These are phyloP conservation scores for Nebria brevicollis DNA, from an alignment of 2,888 invertebrate species.

Conservation along the genomic window DNA sequence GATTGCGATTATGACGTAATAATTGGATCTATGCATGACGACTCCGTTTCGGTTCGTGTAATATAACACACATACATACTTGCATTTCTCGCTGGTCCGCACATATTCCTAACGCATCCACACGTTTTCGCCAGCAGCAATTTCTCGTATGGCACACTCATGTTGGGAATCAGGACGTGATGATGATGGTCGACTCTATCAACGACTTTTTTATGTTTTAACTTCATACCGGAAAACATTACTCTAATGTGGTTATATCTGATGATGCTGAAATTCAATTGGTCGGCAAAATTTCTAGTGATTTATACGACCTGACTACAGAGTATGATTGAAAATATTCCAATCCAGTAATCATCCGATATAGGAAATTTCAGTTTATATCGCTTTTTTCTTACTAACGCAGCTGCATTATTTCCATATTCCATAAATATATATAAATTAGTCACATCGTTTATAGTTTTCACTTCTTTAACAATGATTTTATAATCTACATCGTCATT, in stretches of 20 bases:
- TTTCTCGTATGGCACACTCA: neutral
- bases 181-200: neutral
- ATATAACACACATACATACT: neutral
- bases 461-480: neutral
- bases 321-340: neutral
- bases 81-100: neutral
- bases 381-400: neutral
- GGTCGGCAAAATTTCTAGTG: slow-evolving; percentile 3
- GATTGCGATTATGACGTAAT: slow-evolving; percentile 40
- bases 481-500: neutral
- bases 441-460: too few species aligned
- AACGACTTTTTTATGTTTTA: slow-evolving; percentile 5
- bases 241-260: slow-evolving; percentile 7
- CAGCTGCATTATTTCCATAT: neutral
- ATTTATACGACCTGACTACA: neutral
- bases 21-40: slow-evolving; percentile 36
- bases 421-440: neutral
- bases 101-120: neutral
- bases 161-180: neutral
- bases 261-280: slow-evolving; percentile 10
- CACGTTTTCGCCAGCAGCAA: neutral
- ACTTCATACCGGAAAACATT: slow-evolving; percentile 10
- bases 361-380: neutral
- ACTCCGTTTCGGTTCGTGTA: slow-evolving; percentile 6
- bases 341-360: slow-evolving; percentile 4